Evolutionary conservation across 2,888 invertebrate species (phyloP), one percentile per base, ranked within the genome.

Genomic region (Oasisia sp.): DNA sequence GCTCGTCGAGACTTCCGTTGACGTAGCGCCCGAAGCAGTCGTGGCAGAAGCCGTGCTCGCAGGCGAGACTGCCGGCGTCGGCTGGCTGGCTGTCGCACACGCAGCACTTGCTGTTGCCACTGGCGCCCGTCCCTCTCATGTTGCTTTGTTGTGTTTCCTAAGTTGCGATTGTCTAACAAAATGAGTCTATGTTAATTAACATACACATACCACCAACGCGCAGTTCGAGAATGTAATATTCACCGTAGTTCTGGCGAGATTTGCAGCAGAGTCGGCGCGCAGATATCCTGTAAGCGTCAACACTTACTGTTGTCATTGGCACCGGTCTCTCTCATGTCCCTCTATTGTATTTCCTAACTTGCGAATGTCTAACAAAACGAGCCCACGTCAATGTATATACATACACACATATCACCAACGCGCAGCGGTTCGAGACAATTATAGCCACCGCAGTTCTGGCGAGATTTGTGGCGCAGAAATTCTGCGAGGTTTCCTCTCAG

Each of bases 31-130:
- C 44, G 89, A 92, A 93, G 45, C 93, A 93, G 56, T 90, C 92
- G 45, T 74, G 91, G 50, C 93, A 93, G 92, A 92, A 93, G 32
- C 91, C 27, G 89, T 93, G 93, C 27, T 89, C 92, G 74, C 93
- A 93, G 32, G 56, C 90, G 44, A 93, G 89, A 45, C 74, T 32
- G 32, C 91, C 93, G 32, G 91, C 91, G 45, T n/a, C n/a, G 1
- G 89, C 89, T 14, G 89, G 91, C 32, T 14, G n/a, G 38, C n/a
- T 74, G 7, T 74, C 74, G 27, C 74, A 74, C 27, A 74, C 74
- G n/a, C 74, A 74, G 7, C 74, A 74, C 74, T 74, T 74, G 27
- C 74, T 74, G 74, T 74, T 74, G 74, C 74, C 74, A 74, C 19
- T 74, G 74, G 74, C 74, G 27, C 19, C 74, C 19, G 27, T 74